Percentiles rank a stretch among this genome's conserved stretches.
Conservation (phyloP, 2,797 vertebrate genomes). For the Macrochelys suwanniensis region DNA sequence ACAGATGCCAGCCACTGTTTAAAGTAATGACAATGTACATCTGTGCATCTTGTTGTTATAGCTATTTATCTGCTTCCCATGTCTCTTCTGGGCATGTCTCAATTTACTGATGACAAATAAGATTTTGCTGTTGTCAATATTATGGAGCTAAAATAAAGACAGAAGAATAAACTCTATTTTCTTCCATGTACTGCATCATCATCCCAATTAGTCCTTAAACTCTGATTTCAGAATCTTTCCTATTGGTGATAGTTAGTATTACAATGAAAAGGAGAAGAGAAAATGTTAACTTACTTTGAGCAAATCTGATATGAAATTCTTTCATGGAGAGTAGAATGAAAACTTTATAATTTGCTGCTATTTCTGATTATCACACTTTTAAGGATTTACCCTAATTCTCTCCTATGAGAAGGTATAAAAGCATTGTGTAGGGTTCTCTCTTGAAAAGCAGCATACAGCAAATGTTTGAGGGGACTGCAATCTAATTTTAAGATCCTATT, state of each 20-base stretch:
- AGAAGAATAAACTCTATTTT: background rate
- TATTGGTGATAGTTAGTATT: background rate
- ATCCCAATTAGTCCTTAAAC: background rate
- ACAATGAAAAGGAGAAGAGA: background rate
- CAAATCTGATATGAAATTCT: background rate
- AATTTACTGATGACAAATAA: background rate
- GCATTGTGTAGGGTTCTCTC: background rate
- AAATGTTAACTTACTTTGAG: background rate
- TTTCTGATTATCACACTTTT: background rate
- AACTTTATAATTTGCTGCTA: background rate
- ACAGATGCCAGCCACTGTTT: background rate
- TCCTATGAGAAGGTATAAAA: background rate
- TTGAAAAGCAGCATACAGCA: background rate
- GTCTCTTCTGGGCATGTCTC: background rate
- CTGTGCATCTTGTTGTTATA: background rate
- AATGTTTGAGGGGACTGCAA: background rate
- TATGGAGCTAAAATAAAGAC: background rate
- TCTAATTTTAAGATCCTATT: background rate
- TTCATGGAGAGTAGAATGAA: background rate
- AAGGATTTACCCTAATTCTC: background rate
- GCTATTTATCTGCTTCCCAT: background rate
- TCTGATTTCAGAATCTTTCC: constrained; percentile 9
- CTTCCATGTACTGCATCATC: background rate
- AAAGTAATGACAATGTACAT: background rate
- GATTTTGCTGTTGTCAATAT: background rate